Base-by-base conservation (phyloP, 2,797 vertebrate genomes). In the Thripadectes ignobilis region DNA sequence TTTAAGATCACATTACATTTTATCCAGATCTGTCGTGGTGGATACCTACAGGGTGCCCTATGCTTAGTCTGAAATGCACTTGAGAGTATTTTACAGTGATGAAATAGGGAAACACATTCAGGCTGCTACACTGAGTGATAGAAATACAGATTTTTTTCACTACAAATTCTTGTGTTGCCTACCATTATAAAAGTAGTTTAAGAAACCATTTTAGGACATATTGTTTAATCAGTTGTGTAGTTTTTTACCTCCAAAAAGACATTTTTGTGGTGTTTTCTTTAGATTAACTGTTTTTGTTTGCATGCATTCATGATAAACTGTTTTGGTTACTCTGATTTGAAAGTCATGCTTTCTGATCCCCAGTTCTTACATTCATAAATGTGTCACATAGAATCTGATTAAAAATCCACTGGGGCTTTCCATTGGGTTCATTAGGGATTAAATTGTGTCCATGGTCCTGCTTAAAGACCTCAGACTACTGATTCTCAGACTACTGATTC, bases 51-150 rank as follows among this genome's bases (percentile, higher is more conserved):
- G 11, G 18, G 30, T 63, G 30, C 66, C 18, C 20, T 57, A 23
- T 10, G 19, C 16, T 34, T 73, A 74, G 9, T 38, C 18, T 67
- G 41, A 43, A 74, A 65, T 11, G n/a, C 6, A 32, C 45, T 67
- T 36, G 32, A 23, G 36, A 55, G 13, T 81, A 36, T 83, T 85
- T 87, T 66, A 36, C 32, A 8, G 2, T 1, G 2, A 19, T 84
- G 63, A 80, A 92, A 72, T 10, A 71, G 7, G 41, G 52, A 32
- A 90, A 82, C 3, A 1, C 19, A 41, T 75, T 39, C 2, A 82
- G 69, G 39, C 22, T 43, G 39, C 18, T 27, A 22, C 29, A 46
- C 59, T 81, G 38, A 1, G 0, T 0, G 1, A 39, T 20, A 78
- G 58, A 81, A 89, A 82, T 32, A 34, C 10, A 27, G n/a, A 41